These are phyloP conservation scores for Scrobipalpa atriplicella DNA, from an alignment of 2,888 invertebrate species.

Conservation along the genomic window DNA sequence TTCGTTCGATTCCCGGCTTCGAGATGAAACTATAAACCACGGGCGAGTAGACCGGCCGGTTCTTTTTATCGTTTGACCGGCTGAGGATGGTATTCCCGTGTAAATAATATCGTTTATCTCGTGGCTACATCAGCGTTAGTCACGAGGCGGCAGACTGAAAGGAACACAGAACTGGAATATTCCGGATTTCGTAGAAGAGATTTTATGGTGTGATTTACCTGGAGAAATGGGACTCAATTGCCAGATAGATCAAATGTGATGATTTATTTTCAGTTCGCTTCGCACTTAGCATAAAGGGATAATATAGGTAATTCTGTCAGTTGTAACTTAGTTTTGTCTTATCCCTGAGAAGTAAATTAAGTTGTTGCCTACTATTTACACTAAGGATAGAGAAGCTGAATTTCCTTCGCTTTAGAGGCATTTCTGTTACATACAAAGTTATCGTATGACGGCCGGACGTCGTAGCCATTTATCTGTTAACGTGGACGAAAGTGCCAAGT, in stretches of 20 bases:
- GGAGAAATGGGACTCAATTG: neutral
- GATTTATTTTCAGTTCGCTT: neutral
- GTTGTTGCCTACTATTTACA: no score
- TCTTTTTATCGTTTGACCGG: slow-evolving; percentile 43
- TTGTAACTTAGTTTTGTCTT: no score
- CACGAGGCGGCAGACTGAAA: slow-evolving; percentile 70
- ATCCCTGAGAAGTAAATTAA: no score
- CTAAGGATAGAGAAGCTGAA: no score
- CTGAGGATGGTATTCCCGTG: slow-evolving; percentile 52
- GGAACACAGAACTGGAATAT: slow-evolving; percentile 45
- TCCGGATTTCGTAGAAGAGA: neutral
- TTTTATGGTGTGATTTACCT: neutral
- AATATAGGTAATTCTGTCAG: no score
- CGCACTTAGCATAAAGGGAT: no score
- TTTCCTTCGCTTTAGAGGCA: neutral
- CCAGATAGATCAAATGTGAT: no score
- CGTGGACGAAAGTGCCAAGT: slow-evolving; percentile 52
- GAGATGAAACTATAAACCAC: slow-evolving; percentile 37
- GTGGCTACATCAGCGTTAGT: slow-evolving; percentile 65
- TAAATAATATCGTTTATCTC: slow-evolving; percentile 72
- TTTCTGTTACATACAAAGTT: neutral
- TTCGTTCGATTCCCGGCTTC: slow-evolving; percentile 23
- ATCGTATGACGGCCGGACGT: neutral
- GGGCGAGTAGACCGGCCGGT: slow-evolving; percentile 43
- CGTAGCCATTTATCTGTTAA: slow-evolving; percentile 55